Percentiles rank a stretch among this genome's conserved stretches.
Conservation (phyloP, 2,113 vertebrate species). For the Labrus mixtus region DNA sequence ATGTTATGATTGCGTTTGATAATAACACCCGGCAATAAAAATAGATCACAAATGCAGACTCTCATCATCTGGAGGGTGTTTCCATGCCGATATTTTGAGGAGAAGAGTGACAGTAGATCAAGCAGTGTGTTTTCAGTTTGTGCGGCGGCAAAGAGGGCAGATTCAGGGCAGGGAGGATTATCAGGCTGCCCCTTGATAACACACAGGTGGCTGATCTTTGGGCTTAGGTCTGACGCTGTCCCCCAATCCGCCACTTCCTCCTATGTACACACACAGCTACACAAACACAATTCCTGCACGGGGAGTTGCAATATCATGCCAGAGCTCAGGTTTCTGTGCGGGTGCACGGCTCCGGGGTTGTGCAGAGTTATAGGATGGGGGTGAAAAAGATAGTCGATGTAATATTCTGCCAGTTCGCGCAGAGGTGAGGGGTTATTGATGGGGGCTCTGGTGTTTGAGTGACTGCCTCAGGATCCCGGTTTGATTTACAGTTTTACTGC, state of each 20-base stretch:
- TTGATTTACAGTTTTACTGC: conserved; percentile 64
- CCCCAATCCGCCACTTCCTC: conserved; percentile 65
- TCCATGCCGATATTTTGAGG: conserved; percentile 15
- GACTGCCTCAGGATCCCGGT: conserved; percentile 46
- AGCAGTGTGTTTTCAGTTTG: conserved; percentile 38
- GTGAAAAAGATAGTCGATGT: conserved; percentile 69
- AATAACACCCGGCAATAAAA: conserved; percentile 43
- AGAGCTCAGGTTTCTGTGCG: conserved; percentile 63
- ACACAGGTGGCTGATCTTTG: conserved; percentile 79
- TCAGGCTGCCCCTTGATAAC: conserved; percentile 68
- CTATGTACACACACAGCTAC: conserved; percentile 49
- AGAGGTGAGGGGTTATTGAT: conserved; percentile 68
- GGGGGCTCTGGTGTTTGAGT: conserved; percentile 61
- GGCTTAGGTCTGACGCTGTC: conserved; percentile 68
- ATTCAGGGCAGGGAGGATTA: conserved; percentile 69
- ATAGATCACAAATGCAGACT: conserved; percentile 33
- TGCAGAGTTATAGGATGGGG: conserved; percentile 43
- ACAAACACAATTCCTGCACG: conserved; percentile 61
- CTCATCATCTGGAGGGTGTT: conserved; percentile 20
- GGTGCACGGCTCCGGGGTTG: conserved; percentile 43
- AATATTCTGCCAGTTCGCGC: conserved; percentile 67
- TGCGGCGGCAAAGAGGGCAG: conserved; percentile 55
- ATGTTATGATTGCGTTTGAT: conserved; percentile 68
- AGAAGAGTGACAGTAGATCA: conserved; percentile 43
- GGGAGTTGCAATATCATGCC: conserved; percentile 52